Evolutionary conservation across 2,888 invertebrate genomes (phyloP), one percentile per base, ranked within the genome.

Genomic region (Erebia epiphron): DNA sequence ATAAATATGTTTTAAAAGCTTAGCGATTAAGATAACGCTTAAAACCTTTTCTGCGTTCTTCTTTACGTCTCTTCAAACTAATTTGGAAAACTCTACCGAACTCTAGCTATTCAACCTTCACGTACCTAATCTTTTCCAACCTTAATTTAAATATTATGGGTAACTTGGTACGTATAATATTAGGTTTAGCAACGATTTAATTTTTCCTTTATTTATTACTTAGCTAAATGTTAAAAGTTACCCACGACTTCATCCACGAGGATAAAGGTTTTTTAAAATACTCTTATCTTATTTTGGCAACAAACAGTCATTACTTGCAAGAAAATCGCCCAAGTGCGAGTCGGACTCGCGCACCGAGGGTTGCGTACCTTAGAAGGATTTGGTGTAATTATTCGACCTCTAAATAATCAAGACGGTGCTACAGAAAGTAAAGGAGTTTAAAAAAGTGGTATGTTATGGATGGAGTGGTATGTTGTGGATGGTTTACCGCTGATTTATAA

Each of bases 1-100:
- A 89, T 90, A 92, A 90, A 91, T 89, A 89, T 86, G 84, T 83
- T 87, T 87, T 88, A 89, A 86, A 71, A 83, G 86, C 85, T 88
- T 90, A 90, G 86, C 86, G 83, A 83, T 82, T 79, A 79, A 81
- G 86, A 85, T 79, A 54, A 16, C 18, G 54, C 54, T 18, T 18
- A 54, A 54, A 54, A 54, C 81, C 81, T 80, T 82, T 80, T 80
- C 78, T 81, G 80, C 77, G 78, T 63, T 63, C 54, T 79, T 79
- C 82, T 79, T 80, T 83, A 80, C 79, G 79, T 79, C 80, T 81
- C 77, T 68, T 69, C n/a, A 52, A 18, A 50, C 60, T 18, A 52
- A 67, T 52, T 67, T 52, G 58, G 58, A n/a, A 49, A 58, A 66
- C 56, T 56, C 58, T 49, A 11, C 18, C 54, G 50, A 61, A 26